A percentile compares a stretch with the other conserved stretches of the same genome.
Conservation (phyloP, 2,888 invertebrate species). For the Tribolium freemani region DNA sequence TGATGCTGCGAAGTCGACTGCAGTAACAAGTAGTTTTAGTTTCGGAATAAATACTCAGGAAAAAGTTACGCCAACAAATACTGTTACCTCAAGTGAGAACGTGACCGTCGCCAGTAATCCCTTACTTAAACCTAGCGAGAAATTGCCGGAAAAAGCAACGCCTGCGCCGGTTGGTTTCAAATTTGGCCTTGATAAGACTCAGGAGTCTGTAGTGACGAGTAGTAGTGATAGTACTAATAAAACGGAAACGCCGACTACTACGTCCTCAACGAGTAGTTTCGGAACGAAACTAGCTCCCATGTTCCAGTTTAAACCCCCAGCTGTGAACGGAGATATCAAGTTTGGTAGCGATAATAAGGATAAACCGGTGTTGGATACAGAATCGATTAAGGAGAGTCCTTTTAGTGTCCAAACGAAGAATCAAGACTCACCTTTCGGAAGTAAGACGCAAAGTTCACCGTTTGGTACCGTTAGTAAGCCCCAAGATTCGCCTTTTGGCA, state of each 20-base stretch:
- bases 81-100: slow-evolving; percentile 10
- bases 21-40: slow-evolving; percentile 30
- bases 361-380: not conserved
- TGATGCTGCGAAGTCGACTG: slow-evolving; percentile 40
- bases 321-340: slow-evolving; percentile 24
- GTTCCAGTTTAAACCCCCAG: slow-evolving; percentile 32
- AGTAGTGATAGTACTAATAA: slow-evolving; percentile 1
- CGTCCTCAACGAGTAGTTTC: slow-evolving; percentile 15
- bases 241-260: slow-evolving; percentile 22
- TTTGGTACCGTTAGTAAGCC: not conserved
- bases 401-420: not conserved
- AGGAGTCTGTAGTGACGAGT: slow-evolving; percentile 2
- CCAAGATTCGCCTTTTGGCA: not conserved
- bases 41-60: slow-evolving; percentile 35
- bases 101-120: slow-evolving; percentile 42
- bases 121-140: slow-evolving; percentile 49
- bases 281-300: slow-evolving; percentile 13
- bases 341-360: not conserved
- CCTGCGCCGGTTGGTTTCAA: slow-evolving; percentile 44
- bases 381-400: not conserved
- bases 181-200: slow-evolving; percentile 49
- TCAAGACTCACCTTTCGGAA: not conserved
- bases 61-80: slow-evolving; percentile 1
- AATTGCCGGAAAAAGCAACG: slow-evolving; percentile 47
- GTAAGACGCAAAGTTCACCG: not conserved